Evolutionary conservation across 1,140 invertebrate genomes (phyloP), one percentile per base, ranked within the genome.

Genomic region (Zaprionus gabonicus): DNA sequence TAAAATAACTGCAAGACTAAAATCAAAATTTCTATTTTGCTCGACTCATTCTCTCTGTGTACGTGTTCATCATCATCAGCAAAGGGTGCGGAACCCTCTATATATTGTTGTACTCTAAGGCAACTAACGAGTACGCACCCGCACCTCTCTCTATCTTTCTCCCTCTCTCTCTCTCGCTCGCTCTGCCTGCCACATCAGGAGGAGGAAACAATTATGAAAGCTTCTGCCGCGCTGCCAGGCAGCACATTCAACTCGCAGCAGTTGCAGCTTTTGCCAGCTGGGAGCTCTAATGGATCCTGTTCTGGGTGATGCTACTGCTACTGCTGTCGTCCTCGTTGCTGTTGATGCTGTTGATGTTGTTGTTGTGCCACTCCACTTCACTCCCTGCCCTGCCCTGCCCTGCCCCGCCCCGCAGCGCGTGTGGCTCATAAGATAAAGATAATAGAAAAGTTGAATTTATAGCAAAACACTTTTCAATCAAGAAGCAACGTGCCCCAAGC

Each of bases 391-490:
- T 23, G 55, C 53, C 5, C 59, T 23, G 55, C 53, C 5, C 59
- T 20, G 56, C 71, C 20, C 44, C 31, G 20, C 58, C 23, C 2
- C 7, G 59, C 10, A 38, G 72, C 71, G 84, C 71, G 76, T 88
- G 84, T 84, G 81, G 66, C 64, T 64, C 67, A 41, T 31, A 41
- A 73, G 67, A 88, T 88, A 84, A 88, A 88, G 46, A 88, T 83
- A 86, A 85, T 86, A 79, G 72, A 76, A 83, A 84, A 88, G 75
- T 77, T 79, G 25, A 88, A 79, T 81, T 81, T 88, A 79, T 87
- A 73, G 74, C 64, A 82, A 88, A 88, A 88, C 74, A 72, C 78
- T 80, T 88, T 88, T 81, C 78, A 90, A 88, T 90, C 84, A 84
- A 78, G 78, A 41, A 41, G 38, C 38, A 41, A 17, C 31, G 31